Evolutionary conservation across 2,113 vertebrate species (phyloP).

Genomic region (Tetraodon nigroviridis): DNA sequence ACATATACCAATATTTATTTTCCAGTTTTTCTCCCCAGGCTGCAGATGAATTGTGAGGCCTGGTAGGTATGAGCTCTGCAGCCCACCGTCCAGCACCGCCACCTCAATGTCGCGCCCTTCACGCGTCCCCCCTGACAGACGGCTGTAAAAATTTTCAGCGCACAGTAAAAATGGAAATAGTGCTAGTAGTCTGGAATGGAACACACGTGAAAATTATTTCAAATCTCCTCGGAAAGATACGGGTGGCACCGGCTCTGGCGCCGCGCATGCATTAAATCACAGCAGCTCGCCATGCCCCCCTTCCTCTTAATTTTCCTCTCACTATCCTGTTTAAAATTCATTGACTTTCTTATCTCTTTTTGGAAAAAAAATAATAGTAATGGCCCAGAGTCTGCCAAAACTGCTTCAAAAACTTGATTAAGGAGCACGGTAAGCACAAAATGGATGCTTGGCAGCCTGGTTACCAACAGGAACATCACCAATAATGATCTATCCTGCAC

Average conservation of each 20-base stretch:
- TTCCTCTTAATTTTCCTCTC: slow-evolving; percentile 59
- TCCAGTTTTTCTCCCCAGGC: slow-evolving; percentile 10
- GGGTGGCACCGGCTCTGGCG: slow-evolving; percentile 30
- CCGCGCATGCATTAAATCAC: slow-evolving; percentile 54
- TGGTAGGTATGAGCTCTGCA: slow-evolving; percentile 33
- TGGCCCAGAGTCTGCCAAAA: slow-evolving; percentile 71
- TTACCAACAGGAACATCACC: background rate
- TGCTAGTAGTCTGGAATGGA: slow-evolving; percentile 63
- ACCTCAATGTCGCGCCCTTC: slow-evolving; percentile 69
- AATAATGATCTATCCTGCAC: background rate
- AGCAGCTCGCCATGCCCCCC: slow-evolving; percentile 24
- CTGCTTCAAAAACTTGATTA: slow-evolving; percentile 77
- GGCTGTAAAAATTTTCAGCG: slow-evolving; percentile 73
- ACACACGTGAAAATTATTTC: slow-evolving; percentile 72
- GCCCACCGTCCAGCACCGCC: slow-evolving; percentile 19
- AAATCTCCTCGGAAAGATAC: slow-evolving; percentile 64
- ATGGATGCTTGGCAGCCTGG: slow-evolving; percentile 25
- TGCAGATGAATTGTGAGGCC: slow-evolving; percentile 6
- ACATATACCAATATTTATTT: background rate
- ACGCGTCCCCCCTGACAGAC: slow-evolving; percentile 63
- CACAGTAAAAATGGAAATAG: slow-evolving; percentile 77
- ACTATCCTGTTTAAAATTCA: slow-evolving; percentile 86
- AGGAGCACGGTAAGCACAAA: slow-evolving; percentile 72
- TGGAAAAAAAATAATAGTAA: slow-evolving; percentile 72
- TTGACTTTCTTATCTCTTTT: slow-evolving; percentile 88